Base-by-base conservation (phyloP, 1,140 invertebrate genomes). In the Carposina sasakii region DNA sequence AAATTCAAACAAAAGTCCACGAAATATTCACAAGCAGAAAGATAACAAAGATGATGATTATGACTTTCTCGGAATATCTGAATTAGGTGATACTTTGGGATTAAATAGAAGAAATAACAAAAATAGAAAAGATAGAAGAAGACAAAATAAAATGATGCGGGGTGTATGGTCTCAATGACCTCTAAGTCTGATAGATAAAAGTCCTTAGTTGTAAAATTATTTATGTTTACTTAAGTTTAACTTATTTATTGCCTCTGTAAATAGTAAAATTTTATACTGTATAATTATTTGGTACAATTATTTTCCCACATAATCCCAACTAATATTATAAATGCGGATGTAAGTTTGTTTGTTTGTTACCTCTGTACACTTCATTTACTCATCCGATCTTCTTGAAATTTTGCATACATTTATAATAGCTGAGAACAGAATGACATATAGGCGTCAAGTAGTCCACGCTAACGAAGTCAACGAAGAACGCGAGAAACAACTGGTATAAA, bases 131-230 rank as follows among this genome's bases (percentile, higher is more conserved):
- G 65, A 67, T 40, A 73, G 72, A 52, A 71, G 78, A 64, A 75
- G 82, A 66, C 81, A 82, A 72, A 86, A 86, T 59, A 85, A 85
- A 76, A 86, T 86, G 85, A 81, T 85, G 77, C 73, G 67, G 17
- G 71, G 76, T 12, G 62, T 82, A 48, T 79, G 76, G 71, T 67
- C 71, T 39, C 54, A 70, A n/a, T n/a, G n/a, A n/a, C n/a, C n/a
- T n/a, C n/a, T n/a, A n/a, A 45, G 53, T 52, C 59, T 70, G 57
- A 75, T 57, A 46, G 55, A 56, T 40, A 57, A 60, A 34, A 54
- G 28, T 40, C 30, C 30, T 44, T 73, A 64, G 60, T 52, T 53
- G 51, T 68, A 73, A 59, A 66, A 56, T 63, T 73, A 76, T 72
- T 79, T 71, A 69, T 75, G 69, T 62, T 53, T 60, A 50, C 48